These are phyloP conservation scores for Hyperoplus immaculatus DNA, from an alignment of 2,797 vertebrate genomes.

Conservation along the genomic window DNA sequence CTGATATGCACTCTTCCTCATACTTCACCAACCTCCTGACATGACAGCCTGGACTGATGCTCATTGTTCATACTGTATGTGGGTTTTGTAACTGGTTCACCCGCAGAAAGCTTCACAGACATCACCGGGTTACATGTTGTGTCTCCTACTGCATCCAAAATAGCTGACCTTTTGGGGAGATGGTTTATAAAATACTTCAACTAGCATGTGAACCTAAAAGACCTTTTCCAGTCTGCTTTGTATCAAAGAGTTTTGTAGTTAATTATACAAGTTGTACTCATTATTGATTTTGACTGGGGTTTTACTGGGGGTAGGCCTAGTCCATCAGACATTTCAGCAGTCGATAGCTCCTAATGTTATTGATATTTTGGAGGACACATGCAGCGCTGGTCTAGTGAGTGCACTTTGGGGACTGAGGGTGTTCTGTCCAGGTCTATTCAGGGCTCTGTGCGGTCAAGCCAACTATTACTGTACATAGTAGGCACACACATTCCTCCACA, in stretches of 20 bases:
- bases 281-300: conserved; percentile 46
- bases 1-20: conserved; percentile 1
- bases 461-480: background rate
- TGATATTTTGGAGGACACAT: conserved; percentile 35
- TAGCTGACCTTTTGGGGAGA: conserved; percentile 4
- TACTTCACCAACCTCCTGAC: background rate
- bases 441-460: conserved; percentile 8
- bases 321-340: conserved; percentile 22
- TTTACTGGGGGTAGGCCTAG: background rate
- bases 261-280: background rate
- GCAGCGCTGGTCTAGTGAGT: background rate
- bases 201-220: background rate
- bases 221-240: background rate
- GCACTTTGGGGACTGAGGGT: background rate
- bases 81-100: background rate
- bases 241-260: background rate
- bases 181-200: background rate
- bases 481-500: background rate
- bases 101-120: background rate
- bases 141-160: background rate
- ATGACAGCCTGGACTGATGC: background rate
- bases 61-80: background rate
- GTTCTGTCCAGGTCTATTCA: conserved; percentile 25
- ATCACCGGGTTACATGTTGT: background rate
- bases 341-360: conserved; percentile 41